phyloP scores from a whole-genome alignment of 1,140 invertebrate species.

The Chrysoperla carnea region DNA sequence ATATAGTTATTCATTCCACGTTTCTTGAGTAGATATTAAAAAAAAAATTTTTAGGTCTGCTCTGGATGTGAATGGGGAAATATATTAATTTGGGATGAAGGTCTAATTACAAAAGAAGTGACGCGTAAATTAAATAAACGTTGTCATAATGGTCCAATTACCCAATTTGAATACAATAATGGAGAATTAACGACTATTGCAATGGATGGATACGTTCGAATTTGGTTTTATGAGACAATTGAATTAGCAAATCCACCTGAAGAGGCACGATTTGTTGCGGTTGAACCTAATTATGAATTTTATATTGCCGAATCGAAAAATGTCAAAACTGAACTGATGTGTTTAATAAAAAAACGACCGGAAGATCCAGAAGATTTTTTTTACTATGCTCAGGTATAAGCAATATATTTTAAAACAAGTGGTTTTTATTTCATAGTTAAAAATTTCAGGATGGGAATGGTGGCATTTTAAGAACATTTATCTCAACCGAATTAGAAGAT shows the following conservation, averaged over 20 bases:
- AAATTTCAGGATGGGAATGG: constrained; percentile 54
- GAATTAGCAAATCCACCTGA: constrained; percentile 62
- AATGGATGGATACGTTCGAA: constrained; percentile 61
- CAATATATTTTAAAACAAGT: constrained; percentile 5
- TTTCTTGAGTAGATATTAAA: neutral
- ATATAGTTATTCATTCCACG: neutral
- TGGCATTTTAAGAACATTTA: constrained; percentile 61
- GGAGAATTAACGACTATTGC: constrained; percentile 45
- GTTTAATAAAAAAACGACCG: constrained; percentile 30
- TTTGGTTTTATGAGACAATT: constrained; percentile 79
- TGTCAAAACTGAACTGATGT: constrained; percentile 29
- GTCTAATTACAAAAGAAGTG: constrained; percentile 67
- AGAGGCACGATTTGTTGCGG: constrained; percentile 53
- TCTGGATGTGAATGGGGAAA: constrained; percentile 82
- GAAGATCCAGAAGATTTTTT: constrained; percentile 24
- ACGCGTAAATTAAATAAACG: constrained; percentile 42
- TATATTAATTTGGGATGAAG: constrained; percentile 74
- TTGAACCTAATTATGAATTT: constrained; percentile 69
- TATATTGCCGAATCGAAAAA: constrained; percentile 19
- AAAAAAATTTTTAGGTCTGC: constrained; percentile 31
- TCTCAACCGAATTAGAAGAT: constrained; percentile 41
- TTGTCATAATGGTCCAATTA: constrained; percentile 56
- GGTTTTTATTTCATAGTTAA: neutral
- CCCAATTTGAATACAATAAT: constrained; percentile 49
- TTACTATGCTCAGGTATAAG: constrained; percentile 56